Conservation (phyloP, 2,797 vertebrate species). For the Leptatherina wallacei region DNA sequence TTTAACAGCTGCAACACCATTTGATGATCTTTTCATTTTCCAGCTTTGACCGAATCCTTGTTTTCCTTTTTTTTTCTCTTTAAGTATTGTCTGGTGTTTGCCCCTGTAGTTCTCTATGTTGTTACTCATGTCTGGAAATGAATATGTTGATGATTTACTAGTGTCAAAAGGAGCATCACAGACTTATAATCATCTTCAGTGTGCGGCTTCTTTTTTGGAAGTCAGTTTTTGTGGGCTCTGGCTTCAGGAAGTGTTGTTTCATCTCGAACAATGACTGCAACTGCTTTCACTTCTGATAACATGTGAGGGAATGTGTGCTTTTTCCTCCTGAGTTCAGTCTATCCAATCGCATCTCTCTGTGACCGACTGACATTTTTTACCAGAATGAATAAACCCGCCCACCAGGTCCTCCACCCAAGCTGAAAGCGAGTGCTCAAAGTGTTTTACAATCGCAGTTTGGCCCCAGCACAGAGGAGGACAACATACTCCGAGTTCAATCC, state of each 20-base stretch:
- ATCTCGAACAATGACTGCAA: conserved; percentile 7
- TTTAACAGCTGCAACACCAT: conserved; percentile 5
- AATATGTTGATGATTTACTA: conserved; percentile 15
- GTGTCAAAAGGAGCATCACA: conserved; percentile 25
- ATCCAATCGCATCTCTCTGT: conserved; percentile 44
- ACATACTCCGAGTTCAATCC: conserved; percentile 64
- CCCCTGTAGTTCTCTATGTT: conserved; percentile 18
- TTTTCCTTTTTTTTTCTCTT: not conserved
- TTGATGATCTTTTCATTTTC: conserved; percentile 10
- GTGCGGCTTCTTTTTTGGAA: not conserved
- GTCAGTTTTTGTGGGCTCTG: conserved; percentile 10
- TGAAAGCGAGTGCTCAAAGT: conserved; percentile 46
- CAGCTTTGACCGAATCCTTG: conserved; percentile 8
- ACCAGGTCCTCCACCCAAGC: conserved; percentile 44
- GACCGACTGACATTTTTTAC: conserved; percentile 63
- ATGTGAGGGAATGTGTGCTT: conserved; percentile 4
- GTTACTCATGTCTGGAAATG: conserved; percentile 16
- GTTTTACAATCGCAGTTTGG: conserved; percentile 63
- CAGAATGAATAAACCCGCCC: conserved; percentile 48
- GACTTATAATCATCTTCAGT: conserved; percentile 2
- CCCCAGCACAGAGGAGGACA: conserved; percentile 60
- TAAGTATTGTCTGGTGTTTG: conserved; percentile 17
- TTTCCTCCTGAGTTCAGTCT: conserved; percentile 24
- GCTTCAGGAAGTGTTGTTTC: conserved; percentile 9
- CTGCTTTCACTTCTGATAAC: conserved; percentile 7